phyloP scores from a whole-genome alignment of 2,797 vertebrate genomes.

The Clarias platycephalus region DNA sequence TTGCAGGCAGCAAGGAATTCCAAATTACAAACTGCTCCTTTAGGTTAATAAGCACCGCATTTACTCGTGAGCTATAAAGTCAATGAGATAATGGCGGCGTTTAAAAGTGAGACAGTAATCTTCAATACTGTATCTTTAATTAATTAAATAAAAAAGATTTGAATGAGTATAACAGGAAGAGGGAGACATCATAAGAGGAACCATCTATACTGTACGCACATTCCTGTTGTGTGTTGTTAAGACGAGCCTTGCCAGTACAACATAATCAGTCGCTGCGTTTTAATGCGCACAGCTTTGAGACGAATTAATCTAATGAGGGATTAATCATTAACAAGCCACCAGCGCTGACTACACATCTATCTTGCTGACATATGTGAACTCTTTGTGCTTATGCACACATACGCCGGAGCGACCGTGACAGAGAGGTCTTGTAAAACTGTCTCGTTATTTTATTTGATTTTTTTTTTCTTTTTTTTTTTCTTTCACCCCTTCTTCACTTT shows the following conservation, averaged over 20 bases:
- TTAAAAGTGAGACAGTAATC: slow-evolving; percentile 10
- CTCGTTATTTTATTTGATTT: too few species aligned
- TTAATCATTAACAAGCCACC: slow-evolving; percentile 22
- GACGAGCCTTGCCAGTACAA: not conserved
- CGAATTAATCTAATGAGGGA: slow-evolving; percentile 28
- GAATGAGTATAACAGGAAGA: not conserved
- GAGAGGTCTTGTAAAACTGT: slow-evolving; percentile 25
- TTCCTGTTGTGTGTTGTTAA: not conserved
- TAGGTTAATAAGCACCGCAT: slow-evolving; percentile 5
- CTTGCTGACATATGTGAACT: slow-evolving; percentile 16
- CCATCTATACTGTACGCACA: not conserved
- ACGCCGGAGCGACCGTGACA: not conserved
- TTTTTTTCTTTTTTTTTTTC: not conserved
- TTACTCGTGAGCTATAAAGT: slow-evolving; percentile 12
- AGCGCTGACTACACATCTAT: slow-evolving; percentile 12
- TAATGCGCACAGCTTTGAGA: slow-evolving; percentile 4
- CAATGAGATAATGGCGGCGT: not conserved
- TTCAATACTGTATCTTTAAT: not conserved
- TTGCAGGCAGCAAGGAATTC: not conserved
- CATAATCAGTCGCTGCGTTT: not conserved
- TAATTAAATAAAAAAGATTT: not conserved
- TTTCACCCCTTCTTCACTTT: slow-evolving; percentile 33
- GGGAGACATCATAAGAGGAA: not conserved
- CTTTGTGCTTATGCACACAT: not conserved
- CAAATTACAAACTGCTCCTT: slow-evolving; percentile 6